Percentiles rank a stretch among this genome's conserved stretches.
These are phyloP conservation scores for Siphamia tubifer DNA, from an alignment of 2,113 vertebrate species.

Conservation along the genomic window DNA sequence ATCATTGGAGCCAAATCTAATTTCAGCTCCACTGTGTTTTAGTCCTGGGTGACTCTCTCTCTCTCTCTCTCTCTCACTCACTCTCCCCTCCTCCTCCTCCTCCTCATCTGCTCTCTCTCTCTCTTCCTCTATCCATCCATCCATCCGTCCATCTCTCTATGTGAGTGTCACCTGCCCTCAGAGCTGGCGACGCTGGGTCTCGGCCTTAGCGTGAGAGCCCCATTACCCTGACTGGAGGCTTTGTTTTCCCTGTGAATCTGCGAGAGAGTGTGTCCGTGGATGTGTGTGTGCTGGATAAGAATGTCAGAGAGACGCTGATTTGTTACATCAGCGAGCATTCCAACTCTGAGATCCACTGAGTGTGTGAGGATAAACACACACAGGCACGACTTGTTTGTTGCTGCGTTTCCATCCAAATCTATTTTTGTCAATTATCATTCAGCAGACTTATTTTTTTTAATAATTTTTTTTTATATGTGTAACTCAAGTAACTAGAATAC, in stretches of 20 bases:
- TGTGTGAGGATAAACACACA: conserved; percentile 21
- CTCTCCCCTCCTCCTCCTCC: conserved; percentile 22
- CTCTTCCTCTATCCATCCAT: conserved; percentile 36
- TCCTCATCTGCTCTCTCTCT: conserved; percentile 14
- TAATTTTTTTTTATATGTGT: neutral
- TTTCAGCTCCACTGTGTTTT: conserved; percentile 71
- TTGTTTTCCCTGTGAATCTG: conserved; percentile 73
- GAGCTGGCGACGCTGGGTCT: conserved; percentile 72
- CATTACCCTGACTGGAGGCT: conserved; percentile 72
- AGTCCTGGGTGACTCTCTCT: conserved; percentile 51
- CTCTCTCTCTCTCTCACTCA: conserved; percentile 8
- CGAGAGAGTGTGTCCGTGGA: conserved; percentile 3
- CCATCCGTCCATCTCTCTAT: conserved; percentile 59
- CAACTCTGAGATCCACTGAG: conserved; percentile 40
- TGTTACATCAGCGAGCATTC: conserved; percentile 68
- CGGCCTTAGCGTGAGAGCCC: conserved; percentile 72
- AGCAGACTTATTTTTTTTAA: neutral
- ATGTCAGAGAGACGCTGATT: conserved; percentile 67
- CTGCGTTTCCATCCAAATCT: neutral
- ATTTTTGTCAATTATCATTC: neutral
- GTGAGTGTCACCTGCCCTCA: conserved; percentile 74
- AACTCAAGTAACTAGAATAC: neutral
- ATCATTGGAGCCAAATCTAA: conserved; percentile 78
- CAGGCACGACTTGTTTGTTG: neutral
- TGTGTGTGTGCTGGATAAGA: conserved; percentile 38